These are phyloP conservation scores for Atrichornis clamosus DNA, from an alignment of 2,113 vertebrate species.

Conservation along the genomic window DNA sequence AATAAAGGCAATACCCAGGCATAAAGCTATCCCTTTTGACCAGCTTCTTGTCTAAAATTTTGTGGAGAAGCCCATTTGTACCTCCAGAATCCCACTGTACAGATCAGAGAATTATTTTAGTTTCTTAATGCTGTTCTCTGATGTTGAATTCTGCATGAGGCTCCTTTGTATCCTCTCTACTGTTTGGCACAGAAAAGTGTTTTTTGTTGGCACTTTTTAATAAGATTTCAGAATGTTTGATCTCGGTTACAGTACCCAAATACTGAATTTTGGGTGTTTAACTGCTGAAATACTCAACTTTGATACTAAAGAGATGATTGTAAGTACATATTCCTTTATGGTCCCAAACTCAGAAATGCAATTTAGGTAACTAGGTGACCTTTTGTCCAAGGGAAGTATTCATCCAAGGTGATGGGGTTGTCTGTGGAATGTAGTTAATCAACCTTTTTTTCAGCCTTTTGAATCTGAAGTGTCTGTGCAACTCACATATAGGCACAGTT, in stretches of 20 bases:
- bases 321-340: neutral
- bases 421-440: neutral
- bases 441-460: neutral
- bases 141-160: neutral
- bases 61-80: neutral
- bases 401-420: neutral
- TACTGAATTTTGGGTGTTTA: neutral
- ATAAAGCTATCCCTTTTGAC: neutral
- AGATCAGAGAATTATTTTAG: neutral
- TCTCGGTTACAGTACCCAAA: neutral
- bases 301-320: neutral
- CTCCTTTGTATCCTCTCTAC: neutral
- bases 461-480: neutral
- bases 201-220: neutral
- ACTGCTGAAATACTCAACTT: accelerated
- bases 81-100: neutral
- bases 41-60: neutral
- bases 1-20: neutral
- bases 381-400: neutral
- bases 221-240: neutral
- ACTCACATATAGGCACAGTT: neutral
- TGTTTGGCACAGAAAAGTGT: neutral
- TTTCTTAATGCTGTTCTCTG: neutral
- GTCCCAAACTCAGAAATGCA: neutral
- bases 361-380: neutral